Evolutionary conservation across 2,888 invertebrate genomes (phyloP).

Genomic region (Parnassius orleans): DNA sequence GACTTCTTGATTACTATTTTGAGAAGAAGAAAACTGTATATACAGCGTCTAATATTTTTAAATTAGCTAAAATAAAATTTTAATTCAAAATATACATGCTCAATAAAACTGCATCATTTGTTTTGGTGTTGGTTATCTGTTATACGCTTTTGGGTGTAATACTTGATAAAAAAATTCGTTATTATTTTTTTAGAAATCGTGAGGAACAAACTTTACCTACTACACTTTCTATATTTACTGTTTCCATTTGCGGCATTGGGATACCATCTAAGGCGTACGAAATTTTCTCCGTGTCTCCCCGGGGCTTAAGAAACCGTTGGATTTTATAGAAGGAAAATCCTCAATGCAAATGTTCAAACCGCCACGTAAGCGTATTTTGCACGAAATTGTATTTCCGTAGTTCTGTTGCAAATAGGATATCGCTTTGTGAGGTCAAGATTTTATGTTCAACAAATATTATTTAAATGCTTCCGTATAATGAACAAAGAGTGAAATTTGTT

Average conservation of each 20-base stretch:
- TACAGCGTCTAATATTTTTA: too few species aligned
- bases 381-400: conserved; percentile 35
- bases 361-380: conserved; percentile 39
- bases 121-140: too few species aligned
- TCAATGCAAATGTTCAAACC: conserved; percentile 38
- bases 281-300: conserved; percentile 32
- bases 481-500: conserved; percentile 4
- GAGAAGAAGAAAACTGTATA: too few species aligned
- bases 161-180: background rate
- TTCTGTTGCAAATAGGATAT: conserved; percentile 32
- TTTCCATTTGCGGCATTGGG: conserved; percentile 33
- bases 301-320: conserved; percentile 32
- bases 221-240: conserved; percentile 21
- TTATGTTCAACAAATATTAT: conserved; percentile 22
- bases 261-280: conserved; percentile 29
- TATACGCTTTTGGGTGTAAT: background rate
- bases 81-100: too few species aligned
- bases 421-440: conserved; percentile 29
- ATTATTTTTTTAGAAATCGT: background rate
- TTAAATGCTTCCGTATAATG: background rate
- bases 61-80: too few species aligned
- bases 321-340: conserved; percentile 39
- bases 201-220: too few species aligned
- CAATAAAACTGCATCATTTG: too few species aligned
- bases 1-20: too few species aligned